Conservation (phyloP, 2,797 vertebrate genomes). For the Heliangelus exortis region DNA sequence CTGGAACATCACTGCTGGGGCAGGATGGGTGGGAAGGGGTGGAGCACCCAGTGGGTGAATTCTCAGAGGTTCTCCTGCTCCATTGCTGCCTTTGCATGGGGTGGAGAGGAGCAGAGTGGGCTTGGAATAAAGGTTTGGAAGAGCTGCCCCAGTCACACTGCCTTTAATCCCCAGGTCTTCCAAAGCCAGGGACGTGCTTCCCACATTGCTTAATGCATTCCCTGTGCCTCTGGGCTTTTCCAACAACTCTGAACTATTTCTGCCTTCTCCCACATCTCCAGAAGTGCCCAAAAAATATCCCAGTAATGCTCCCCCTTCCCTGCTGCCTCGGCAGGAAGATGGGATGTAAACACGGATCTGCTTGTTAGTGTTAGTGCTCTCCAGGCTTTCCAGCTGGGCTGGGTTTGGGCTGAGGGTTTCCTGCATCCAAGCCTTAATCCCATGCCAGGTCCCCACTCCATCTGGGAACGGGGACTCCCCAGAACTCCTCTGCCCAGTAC, state of each 20-base stretch:
- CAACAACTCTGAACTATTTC: neutral
- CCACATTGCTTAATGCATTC: neutral
- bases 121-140: neutral
- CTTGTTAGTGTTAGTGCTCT: conserved; percentile 6
- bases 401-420: neutral
- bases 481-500: neutral
- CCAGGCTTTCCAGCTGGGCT: neutral
- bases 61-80: neutral
- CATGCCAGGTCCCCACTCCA: rapidly evolving
- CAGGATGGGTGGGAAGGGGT: neutral
- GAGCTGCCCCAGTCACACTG: neutral
- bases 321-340: neutral
- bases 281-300: neutral
- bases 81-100: rapidly evolving
- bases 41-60: neutral
- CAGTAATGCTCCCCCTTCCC: neutral
- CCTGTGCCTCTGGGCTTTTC: neutral
- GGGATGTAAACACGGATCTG: conserved; percentile 33
- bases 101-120: neutral
- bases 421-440: neutral
- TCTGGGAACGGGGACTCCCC: neutral
- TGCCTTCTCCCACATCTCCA: neutral
- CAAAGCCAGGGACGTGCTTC: neutral
- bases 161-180: neutral
- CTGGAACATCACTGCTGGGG: rapidly evolving